Evolutionary conservation across 2,888 invertebrate species (phyloP).

Genomic region (Baronia brevicornis): DNA sequence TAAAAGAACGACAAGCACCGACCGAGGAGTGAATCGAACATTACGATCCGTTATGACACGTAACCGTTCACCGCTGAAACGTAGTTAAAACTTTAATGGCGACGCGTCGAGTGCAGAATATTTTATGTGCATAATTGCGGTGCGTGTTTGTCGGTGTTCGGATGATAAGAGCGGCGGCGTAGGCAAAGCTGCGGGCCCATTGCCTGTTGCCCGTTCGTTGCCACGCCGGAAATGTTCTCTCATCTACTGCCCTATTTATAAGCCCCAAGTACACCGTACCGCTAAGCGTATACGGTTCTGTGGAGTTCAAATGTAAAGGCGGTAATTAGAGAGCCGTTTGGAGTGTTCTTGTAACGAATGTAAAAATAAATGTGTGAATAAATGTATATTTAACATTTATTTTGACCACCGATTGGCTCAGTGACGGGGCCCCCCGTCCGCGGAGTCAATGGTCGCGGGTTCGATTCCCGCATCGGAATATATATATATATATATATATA

Average conservation of each 20-base stretch:
- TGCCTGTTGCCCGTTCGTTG: too few relatives aligned
- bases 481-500: too few relatives aligned
- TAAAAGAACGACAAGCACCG: too few relatives aligned
- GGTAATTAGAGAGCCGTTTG: conserved; percentile 9
- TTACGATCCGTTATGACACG: too few relatives aligned
- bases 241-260: conserved; percentile 59
- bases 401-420: conserved; percentile 11
- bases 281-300: conserved; percentile 23
- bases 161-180: conserved; percentile 32
- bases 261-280: conserved; percentile 24
- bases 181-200: conserved; percentile 41
- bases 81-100: conserved; percentile 7
- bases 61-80: too few relatives aligned
- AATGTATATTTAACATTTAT: conserved; percentile 4
- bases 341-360: too few relatives aligned
- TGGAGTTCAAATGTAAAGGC: conserved; percentile 9
- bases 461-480: too few relatives aligned
- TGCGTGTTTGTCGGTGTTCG: conserved; percentile 21
- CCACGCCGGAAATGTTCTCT: conserved; percentile 50
- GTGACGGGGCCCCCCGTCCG: too few relatives aligned
- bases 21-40: too few relatives aligned
- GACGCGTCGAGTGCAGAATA: conserved; percentile 4
- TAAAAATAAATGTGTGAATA: too few relatives aligned
- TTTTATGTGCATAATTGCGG: conserved; percentile 7
- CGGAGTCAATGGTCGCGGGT: too few relatives aligned